These are phyloP conservation scores for Microtus ochrogaster DNA, from an alignment of 2,113 vertebrate species.

Conservation along the genomic window DNA sequence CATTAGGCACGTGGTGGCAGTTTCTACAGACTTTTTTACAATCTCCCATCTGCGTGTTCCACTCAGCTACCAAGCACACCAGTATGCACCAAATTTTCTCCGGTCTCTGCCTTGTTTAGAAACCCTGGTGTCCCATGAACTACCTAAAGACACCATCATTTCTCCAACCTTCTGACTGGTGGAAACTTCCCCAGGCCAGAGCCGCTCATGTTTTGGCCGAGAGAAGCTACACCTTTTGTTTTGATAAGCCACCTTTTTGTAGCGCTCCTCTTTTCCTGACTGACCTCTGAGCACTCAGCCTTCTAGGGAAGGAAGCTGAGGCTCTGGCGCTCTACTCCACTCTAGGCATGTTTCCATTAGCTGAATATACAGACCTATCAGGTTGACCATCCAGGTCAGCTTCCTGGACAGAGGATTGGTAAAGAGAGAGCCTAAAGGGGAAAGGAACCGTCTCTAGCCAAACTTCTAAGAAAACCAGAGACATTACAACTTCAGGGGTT, in stretches of 20 bases:
- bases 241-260: neutral
- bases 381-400: neutral
- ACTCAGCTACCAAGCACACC: neutral
- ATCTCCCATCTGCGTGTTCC: neutral
- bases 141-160: neutral
- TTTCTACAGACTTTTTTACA: neutral
- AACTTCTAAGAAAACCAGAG: conserved; percentile 28
- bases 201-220: neutral
- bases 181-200: neutral
- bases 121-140: neutral
- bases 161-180: neutral
- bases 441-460: neutral
- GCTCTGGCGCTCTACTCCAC: fast-evolving
- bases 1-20: fast-evolving
- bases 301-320: neutral
- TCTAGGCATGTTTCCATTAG: neutral
- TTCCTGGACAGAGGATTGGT: neutral
- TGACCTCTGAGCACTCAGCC: neutral
- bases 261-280: neutral
- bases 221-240: neutral
- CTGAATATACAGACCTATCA: neutral
- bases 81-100: neutral
- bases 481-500: neutral
- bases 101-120: neutral
- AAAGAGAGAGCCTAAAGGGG: neutral